Evolutionary conservation across 2,797 vertebrate species (phyloP).

Genomic region (Anisognathus igniventris): DNA sequence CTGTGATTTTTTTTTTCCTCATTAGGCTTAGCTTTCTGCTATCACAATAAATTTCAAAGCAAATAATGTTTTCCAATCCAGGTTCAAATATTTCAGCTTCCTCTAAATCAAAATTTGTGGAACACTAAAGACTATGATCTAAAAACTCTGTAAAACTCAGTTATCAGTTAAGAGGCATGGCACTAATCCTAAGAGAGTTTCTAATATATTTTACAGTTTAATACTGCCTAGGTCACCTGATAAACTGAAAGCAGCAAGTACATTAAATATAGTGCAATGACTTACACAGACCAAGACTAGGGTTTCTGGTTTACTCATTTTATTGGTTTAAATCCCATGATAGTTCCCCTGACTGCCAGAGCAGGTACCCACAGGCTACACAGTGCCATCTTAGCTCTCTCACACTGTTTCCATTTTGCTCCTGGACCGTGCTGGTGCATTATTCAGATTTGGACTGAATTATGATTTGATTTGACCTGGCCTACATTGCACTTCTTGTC

Average conservation of each 20-base stretch:
- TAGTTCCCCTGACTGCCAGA: slow-evolving; percentile 7
- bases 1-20: not conserved
- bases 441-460: not conserved
- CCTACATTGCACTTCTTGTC: not conserved
- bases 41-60: not conserved
- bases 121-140: not conserved
- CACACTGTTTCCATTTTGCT: not conserved
- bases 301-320: slow-evolving; percentile 45
- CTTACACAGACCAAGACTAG: not conserved
- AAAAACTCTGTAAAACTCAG: not conserved
- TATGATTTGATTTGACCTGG: not conserved
- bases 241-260: slow-evolving; percentile 53
- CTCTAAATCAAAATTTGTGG: not conserved
- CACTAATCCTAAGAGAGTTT: slow-evolving; percentile 13
- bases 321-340: not conserved
- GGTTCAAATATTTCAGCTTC: not conserved
- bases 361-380: not conserved
- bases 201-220: slow-evolving; percentile 12
- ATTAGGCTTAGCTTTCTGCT: not conserved
- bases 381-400: not conserved
- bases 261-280: slow-evolving; percentile 25
- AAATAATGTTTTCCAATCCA: not conserved
- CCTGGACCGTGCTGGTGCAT: not conserved
- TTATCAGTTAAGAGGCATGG: slow-evolving; percentile 13
- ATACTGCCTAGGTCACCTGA: slow-evolving; percentile 50